Evolutionary conservation across 64 coral and sea anemone species (phyloP).

Genomic region (Acropora yongei): DNA sequence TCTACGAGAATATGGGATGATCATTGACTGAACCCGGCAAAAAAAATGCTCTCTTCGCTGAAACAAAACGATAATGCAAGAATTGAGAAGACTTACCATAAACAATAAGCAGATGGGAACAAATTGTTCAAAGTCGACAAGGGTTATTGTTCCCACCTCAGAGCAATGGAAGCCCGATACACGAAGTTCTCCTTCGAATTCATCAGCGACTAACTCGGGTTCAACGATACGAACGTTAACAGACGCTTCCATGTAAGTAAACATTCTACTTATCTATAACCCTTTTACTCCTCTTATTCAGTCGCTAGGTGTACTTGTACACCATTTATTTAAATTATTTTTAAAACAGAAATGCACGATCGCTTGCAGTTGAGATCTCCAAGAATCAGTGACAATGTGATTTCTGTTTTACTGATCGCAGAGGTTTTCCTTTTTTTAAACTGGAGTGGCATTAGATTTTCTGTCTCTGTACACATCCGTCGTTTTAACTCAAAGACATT

Average conservation of each 20-base stretch:
- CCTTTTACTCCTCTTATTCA: not conserved
- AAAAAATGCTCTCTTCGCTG: not conserved
- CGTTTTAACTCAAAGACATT: no score
- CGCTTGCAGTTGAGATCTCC: no score
- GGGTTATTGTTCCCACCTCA: not conserved
- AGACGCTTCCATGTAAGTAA: slow-evolving; percentile 26
- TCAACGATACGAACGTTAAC: not conserved
- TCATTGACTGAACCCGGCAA: not conserved
- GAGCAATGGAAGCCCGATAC: not conserved
- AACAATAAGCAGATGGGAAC: slow-evolving; percentile 31
- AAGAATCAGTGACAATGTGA: no score
- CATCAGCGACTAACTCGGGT: slow-evolving; percentile 5
- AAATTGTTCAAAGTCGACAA: slow-evolving; percentile 13
- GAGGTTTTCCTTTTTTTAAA: no score
- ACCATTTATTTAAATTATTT: not conserved
- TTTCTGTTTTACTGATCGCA: no score
- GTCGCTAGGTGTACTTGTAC: no score
- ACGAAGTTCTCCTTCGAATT: slow-evolving; percentile 14
- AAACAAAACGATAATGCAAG: not conserved
- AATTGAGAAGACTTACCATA: not conserved
- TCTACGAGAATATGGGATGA: not conserved
- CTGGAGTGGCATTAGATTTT: no score
- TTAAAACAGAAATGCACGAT: no score
- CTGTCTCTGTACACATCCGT: no score
- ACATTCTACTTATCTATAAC: not conserved